These are phyloP conservation scores for Pseudopleuronectes americanus DNA, from an alignment of 2,797 vertebrate genomes.

Conservation along the genomic window DNA sequence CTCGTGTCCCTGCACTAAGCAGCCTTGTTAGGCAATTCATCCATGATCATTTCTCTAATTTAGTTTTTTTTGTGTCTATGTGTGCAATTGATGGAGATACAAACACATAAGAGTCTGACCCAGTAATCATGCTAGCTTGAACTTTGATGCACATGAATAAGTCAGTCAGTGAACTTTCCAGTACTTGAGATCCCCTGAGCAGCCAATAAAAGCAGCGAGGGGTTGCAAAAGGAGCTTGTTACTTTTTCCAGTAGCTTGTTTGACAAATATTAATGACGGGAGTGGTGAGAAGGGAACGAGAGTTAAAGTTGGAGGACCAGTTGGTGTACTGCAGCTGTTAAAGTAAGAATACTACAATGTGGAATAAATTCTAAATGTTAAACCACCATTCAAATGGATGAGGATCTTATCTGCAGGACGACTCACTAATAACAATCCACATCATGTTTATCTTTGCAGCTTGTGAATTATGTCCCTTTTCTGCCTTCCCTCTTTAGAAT, in stretches of 20 bases:
- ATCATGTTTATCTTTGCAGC: background rate
- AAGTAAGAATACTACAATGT: background rate
- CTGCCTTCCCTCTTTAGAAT: slow-evolving; percentile 21
- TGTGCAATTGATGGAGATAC: slow-evolving; percentile 24
- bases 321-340: slow-evolving; percentile 7
- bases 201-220: slow-evolving; percentile 37
- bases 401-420: background rate
- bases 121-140: slow-evolving; percentile 19
- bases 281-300: slow-evolving; percentile 16
- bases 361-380: background rate
- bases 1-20: slow-evolving; percentile 1
- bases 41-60: slow-evolving; percentile 19
- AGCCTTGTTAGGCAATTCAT: slow-evolving; percentile 26
- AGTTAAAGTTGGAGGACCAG: background rate
- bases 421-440: slow-evolving; percentile 11
- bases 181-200: slow-evolving; percentile 23
- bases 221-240: slow-evolving; percentile 26
- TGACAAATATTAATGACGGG: slow-evolving; percentile 15
- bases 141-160: slow-evolving; percentile 32
- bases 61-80: background rate
- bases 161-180: slow-evolving; percentile 29
- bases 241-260: slow-evolving; percentile 1
- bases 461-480: slow-evolving; percentile 27
- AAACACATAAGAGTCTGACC: background rate
- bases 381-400: slow-evolving; percentile 11